These are phyloP conservation scores for Ciona savignyi DNA, from an alignment of 23 tunicate genomes.

Conservation along the genomic window DNA sequence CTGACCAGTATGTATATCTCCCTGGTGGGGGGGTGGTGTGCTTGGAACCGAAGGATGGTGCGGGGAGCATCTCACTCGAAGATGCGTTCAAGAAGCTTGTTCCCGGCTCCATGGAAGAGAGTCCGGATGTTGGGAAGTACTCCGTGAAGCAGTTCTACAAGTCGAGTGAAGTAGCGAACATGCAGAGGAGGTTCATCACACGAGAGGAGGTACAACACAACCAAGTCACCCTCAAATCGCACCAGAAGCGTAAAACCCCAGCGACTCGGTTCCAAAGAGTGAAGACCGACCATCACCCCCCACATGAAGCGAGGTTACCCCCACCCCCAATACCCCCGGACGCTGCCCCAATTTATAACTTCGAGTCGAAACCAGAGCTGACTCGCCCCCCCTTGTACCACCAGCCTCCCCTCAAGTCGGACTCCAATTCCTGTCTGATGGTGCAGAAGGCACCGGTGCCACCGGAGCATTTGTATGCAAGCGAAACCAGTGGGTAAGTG, in stretches of 20 bases:
- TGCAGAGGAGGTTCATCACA: neutral
- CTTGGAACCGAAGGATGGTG: neutral
- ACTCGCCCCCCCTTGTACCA: too few relatives aligned
- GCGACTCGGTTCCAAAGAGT: too few relatives aligned
- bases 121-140: neutral
- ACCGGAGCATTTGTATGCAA: too few relatives aligned
- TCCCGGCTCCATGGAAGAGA: neutral
- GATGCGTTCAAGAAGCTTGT: neutral
- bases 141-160: neutral
- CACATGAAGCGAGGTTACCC: too few relatives aligned
- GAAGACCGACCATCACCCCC: too few relatives aligned
- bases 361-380: too few relatives aligned
- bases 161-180: neutral
- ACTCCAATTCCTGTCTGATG: too few relatives aligned
- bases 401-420: too few relatives aligned
- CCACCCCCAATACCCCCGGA: neutral
- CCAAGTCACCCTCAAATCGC: neutral
- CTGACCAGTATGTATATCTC: neutral
- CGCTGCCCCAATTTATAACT: neutral
- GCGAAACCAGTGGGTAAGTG: too few relatives aligned
- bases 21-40: neutral
- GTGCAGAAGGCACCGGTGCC: too few relatives aligned
- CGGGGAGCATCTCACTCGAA: neutral
- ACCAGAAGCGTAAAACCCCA: neutral
- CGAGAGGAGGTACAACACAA: neutral